Percentiles rank a stretch among this genome's conserved stretches.
Conservation (phyloP, 1,140 invertebrate species). For the Drosophila rufa region DNA sequence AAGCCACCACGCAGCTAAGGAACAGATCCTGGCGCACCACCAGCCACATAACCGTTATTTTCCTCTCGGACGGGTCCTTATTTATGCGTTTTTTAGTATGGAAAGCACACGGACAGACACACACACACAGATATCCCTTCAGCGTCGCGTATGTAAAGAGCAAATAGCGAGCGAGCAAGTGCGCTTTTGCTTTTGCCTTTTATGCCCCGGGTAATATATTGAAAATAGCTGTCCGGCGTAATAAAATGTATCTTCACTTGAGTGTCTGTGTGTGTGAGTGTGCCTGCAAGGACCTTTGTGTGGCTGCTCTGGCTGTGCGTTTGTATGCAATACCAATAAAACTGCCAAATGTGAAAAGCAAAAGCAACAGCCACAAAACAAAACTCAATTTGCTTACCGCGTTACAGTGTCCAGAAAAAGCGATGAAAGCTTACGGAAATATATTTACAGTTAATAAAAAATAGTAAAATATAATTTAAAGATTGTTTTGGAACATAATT, state of each 20-base stretch:
- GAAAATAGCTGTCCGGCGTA: slow-evolving; percentile 82
- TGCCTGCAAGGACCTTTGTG: slow-evolving; percentile 22
- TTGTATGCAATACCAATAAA: slow-evolving; percentile 78
- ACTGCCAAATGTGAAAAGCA: slow-evolving; percentile 74
- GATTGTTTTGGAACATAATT: neutral
- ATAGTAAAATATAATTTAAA: neutral
- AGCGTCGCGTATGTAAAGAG: slow-evolving; percentile 68
- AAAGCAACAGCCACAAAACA: slow-evolving; percentile 53
- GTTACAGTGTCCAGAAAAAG: slow-evolving; percentile 31
- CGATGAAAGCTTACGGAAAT: neutral
- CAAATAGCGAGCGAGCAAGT: slow-evolving; percentile 40
- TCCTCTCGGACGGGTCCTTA: slow-evolving; percentile 68
- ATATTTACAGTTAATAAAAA: neutral
- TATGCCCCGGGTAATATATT: slow-evolving; percentile 79
- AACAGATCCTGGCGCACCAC: slow-evolving; percentile 25
- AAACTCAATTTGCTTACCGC: slow-evolving; percentile 75
- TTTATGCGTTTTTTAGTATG: slow-evolving; percentile 84
- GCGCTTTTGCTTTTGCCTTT: slow-evolving; percentile 70
- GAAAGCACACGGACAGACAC: slow-evolving; percentile 58
- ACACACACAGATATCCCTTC: slow-evolving; percentile 65
- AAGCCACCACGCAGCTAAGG: slow-evolving; percentile 43
- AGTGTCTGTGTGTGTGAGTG: slow-evolving; percentile 15
- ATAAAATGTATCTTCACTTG: slow-evolving; percentile 67
- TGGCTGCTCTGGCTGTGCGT: slow-evolving; percentile 18
- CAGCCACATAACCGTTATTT: slow-evolving; percentile 72